A percentile compares a stretch with the other conserved stretches of the same genome.
Conservation (phyloP, 2,113 vertebrate genomes). For the Sylvilagus bachmani region DNA sequence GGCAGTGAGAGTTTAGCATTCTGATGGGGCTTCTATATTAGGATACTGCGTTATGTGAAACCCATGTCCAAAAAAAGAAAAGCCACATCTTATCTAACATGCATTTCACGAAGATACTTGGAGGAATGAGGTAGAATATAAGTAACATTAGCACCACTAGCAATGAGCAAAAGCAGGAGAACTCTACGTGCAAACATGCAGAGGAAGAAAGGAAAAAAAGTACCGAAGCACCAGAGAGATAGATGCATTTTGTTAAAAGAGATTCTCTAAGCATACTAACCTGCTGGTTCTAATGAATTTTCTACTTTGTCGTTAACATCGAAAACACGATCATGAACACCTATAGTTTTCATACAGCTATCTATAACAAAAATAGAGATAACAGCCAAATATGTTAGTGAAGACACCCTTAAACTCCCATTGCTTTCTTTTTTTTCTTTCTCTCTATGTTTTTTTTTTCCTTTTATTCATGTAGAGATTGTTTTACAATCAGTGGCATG, state of each 20-base stretch:
- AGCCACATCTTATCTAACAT: conserved; percentile 73
- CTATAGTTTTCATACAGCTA: conserved; percentile 99
- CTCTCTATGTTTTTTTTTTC: conserved; percentile 75
- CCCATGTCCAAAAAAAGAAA: conserved; percentile 66
- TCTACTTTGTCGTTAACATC: conserved; percentile 99
- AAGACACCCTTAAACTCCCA: conserved; percentile 89
- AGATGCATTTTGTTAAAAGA: conserved; percentile 91
- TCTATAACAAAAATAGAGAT: conserved; percentile 99
- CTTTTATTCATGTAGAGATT: conserved; percentile 76
- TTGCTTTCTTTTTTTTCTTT: conserved; percentile 82
- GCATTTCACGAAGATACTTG: conserved; percentile 80
- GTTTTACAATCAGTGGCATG: conserved; percentile 84
- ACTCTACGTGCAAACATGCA: conserved; percentile 88
- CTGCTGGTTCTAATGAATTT: conserved; percentile 99
- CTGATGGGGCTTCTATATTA: conserved; percentile 65
- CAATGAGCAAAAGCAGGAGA: conserved; percentile 84
- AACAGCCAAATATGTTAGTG: conserved; percentile 98
- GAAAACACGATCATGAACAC: conserved; percentile 99
- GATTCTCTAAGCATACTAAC: conserved; percentile 99
- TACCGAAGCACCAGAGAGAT: conserved; percentile 87
- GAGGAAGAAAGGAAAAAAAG: conserved; percentile 84
- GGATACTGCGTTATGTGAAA: conserved; percentile 68
- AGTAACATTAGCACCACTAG: conserved; percentile 81
- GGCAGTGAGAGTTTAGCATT: conserved; percentile 69
- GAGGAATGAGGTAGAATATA: conserved; percentile 82